Evolutionary conservation across 1,140 invertebrate species (phyloP).

Genomic region (Ericerus pela): DNA sequence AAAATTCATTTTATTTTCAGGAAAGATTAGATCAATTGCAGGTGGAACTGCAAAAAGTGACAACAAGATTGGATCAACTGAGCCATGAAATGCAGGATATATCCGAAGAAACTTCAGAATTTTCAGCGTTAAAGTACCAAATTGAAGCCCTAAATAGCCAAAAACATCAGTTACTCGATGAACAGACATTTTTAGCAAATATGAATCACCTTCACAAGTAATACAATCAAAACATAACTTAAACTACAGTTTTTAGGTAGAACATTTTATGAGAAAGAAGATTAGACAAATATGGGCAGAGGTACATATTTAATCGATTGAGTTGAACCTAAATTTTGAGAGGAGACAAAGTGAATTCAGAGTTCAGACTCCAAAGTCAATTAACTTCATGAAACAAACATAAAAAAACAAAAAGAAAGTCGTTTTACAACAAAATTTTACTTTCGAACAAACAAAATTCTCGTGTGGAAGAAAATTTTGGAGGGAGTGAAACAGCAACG

Average conservation of each 20-base stretch:
- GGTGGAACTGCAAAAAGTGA: conserved; percentile 35
- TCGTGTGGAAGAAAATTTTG: too few relatives aligned
- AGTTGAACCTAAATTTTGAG: neutral
- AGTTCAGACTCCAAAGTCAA: too few relatives aligned
- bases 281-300: neutral
- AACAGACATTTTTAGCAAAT: conserved; percentile 37
- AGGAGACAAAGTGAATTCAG: neutral
- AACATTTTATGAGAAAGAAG: neutral
- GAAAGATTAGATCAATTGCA: conserved; percentile 36
- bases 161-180: conserved; percentile 36
- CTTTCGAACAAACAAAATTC: too few relatives aligned
- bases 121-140: conserved; percentile 32
- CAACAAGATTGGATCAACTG: conserved; percentile 35
- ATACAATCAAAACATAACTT: neutral
- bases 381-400: too few relatives aligned
- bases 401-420: too few relatives aligned
- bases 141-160: conserved; percentile 34
- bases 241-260: neutral
- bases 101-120: conserved; percentile 26
- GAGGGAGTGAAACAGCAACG: too few relatives aligned
- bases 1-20: conserved; percentile 25
- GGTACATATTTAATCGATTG: neutral
- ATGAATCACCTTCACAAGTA: conserved; percentile 25
- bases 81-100: conserved; percentile 28
- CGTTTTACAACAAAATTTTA: too few relatives aligned